phyloP scores from a whole-genome alignment of 2,797 vertebrate species.

The Argyrosomus regius region DNA sequence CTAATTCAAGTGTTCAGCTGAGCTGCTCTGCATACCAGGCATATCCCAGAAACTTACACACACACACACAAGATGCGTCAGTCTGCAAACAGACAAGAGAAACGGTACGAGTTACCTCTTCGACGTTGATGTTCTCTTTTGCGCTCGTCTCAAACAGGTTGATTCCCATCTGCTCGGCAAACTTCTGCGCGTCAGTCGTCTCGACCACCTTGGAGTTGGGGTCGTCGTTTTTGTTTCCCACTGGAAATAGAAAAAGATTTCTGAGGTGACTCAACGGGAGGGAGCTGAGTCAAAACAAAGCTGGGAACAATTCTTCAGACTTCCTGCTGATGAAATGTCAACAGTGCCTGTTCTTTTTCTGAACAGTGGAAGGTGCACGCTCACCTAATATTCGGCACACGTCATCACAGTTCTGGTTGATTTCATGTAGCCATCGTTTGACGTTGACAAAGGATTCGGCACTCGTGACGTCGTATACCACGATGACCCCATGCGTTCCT shows the following conservation, averaged over 20 bases:
- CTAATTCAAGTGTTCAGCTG: not conserved
- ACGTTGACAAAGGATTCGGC: constrained; percentile 99
- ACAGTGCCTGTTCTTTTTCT: not conserved
- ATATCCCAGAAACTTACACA: constrained; percentile 3
- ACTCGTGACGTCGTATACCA: constrained; percentile 98
- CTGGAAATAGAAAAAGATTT: constrained; percentile 72
- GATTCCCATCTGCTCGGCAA: constrained; percentile 99
- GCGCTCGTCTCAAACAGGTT: constrained; percentile 98
- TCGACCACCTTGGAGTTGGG: constrained; percentile 98
- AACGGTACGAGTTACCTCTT: constrained; percentile 88
- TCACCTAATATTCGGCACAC: constrained; percentile 99
- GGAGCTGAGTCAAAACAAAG: not conserved
- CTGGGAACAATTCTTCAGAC: not conserved
- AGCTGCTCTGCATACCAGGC: constrained; percentile 26
- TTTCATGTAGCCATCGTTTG: constrained; percentile 99
- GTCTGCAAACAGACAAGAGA: not conserved
- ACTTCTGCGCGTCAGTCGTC: constrained; percentile 98
- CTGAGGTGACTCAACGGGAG: not conserved
- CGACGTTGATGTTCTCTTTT: constrained; percentile 98
- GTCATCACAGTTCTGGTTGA: constrained; percentile 99
- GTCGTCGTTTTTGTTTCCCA: constrained; percentile 99
- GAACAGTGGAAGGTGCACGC: constrained; percentile 17
- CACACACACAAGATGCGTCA: constrained; percentile 2
- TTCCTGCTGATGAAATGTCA: not conserved
- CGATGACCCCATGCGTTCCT: constrained; percentile 98